Evolutionary conservation across 2,113 vertebrate genomes (phyloP).

Genomic region (Aldabrachelys gigantea): DNA sequence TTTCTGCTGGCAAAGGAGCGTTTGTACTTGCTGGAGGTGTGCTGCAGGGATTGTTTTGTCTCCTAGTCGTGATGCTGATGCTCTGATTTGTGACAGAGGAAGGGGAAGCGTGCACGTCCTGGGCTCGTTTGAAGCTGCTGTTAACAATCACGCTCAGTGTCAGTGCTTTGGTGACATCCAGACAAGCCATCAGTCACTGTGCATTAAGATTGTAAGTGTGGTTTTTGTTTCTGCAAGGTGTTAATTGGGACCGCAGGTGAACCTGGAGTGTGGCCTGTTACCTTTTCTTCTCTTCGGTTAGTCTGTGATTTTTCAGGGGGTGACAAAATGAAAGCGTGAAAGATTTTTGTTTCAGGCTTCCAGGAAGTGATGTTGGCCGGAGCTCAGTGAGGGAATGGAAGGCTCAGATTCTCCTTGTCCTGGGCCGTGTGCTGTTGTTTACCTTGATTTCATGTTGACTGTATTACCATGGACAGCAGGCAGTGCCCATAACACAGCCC

Average conservation of each 20-base stretch:
- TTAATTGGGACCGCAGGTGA: background rate
- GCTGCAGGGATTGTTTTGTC: background rate
- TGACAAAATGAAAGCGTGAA: background rate
- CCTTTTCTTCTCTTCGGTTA: background rate
- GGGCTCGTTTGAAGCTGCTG: background rate
- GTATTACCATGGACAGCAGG: background rate
- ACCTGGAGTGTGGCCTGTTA: background rate
- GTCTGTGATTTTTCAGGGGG: background rate
- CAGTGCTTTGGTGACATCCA: background rate
- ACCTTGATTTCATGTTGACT: too few relatives aligned
- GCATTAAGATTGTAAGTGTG: background rate
- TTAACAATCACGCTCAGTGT: background rate
- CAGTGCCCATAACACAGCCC: background rate
- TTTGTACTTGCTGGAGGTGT: background rate
- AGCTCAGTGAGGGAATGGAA: background rate
- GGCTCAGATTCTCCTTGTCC: background rate
- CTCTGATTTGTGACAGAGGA: background rate
- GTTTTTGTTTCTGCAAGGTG: background rate
- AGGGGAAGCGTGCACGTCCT: background rate
- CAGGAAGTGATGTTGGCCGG: background rate
- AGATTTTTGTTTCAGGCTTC: background rate
- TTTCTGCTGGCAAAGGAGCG: background rate
- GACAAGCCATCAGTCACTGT: background rate
- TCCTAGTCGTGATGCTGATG: background rate
- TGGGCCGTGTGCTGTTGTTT: too few relatives aligned